These are phyloP conservation scores for Bagarius yarrelli DNA, from an alignment of 2,113 vertebrate genomes.

Conservation along the genomic window DNA sequence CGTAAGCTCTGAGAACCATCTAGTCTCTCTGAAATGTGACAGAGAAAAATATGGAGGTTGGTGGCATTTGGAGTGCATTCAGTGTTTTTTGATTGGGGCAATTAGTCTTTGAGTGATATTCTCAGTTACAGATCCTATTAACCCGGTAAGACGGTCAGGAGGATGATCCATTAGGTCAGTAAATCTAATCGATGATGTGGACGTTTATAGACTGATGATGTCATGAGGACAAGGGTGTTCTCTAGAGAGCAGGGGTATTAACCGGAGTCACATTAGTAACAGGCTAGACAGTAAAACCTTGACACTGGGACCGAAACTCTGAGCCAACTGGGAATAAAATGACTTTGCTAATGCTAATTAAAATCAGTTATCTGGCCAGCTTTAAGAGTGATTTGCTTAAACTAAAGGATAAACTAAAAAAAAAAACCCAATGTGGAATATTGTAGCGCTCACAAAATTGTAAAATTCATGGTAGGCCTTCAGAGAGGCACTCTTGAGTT, in stretches of 20 bases:
- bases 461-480: no score
- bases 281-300: background rate
- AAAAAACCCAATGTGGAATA: background rate
- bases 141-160: conserved; percentile 15
- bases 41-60: background rate
- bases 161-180: conserved; percentile 1
- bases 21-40: background rate
- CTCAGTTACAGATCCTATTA: conserved; percentile 30
- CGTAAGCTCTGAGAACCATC: background rate
- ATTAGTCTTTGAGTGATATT: conserved; percentile 35
- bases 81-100: background rate
- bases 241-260: background rate
- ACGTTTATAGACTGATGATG: conserved; percentile 13
- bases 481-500: no score
- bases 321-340: background rate
- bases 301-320: background rate
- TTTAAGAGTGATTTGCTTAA: background rate
- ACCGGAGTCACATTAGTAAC: background rate
- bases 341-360: background rate
- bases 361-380: background rate
- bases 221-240: background rate
- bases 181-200: conserved; percentile 20
- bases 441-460: no score
- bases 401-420: background rate
- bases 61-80: background rate